Conservation (phyloP, 2,797 vertebrate species). For the Eulemur coronatus region DNA sequence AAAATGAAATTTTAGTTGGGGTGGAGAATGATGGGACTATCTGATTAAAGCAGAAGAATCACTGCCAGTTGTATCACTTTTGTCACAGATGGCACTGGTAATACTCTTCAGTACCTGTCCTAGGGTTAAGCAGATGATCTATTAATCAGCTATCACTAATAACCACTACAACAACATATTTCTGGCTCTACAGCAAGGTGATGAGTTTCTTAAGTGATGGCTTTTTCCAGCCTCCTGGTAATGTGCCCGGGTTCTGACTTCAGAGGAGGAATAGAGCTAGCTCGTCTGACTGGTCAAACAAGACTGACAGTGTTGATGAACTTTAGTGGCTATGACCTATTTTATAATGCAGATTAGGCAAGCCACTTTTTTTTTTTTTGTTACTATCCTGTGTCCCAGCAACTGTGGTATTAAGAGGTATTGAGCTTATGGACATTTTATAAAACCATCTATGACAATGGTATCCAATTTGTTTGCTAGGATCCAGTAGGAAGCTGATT, state of each 20-base stretch:
- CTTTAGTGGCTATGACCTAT: neutral
- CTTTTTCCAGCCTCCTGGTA: neutral
- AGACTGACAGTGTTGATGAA: neutral
- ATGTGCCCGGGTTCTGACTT: neutral
- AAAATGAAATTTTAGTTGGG: neutral
- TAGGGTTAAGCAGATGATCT: neutral
- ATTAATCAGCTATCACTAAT: neutral
- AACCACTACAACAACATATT: neutral
- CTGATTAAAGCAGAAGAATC: neutral
- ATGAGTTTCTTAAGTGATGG: too few species aligned
- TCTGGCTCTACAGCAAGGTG: neutral
- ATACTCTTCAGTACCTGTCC: neutral
- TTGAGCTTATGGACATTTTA: neutral
- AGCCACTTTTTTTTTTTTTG: neutral
- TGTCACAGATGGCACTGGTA: neutral
- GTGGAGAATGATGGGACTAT: neutral
- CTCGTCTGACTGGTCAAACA: neutral
- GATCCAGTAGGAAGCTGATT: neutral
- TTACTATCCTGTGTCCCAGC: neutral
- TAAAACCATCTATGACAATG: neutral
- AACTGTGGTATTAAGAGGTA: neutral
- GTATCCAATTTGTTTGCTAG: neutral
- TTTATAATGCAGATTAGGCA: neutral
- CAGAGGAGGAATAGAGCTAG: neutral
- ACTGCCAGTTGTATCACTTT: neutral